Conservation (phyloP, 2,888 invertebrate species). For the Drosophila helvetica region DNA sequence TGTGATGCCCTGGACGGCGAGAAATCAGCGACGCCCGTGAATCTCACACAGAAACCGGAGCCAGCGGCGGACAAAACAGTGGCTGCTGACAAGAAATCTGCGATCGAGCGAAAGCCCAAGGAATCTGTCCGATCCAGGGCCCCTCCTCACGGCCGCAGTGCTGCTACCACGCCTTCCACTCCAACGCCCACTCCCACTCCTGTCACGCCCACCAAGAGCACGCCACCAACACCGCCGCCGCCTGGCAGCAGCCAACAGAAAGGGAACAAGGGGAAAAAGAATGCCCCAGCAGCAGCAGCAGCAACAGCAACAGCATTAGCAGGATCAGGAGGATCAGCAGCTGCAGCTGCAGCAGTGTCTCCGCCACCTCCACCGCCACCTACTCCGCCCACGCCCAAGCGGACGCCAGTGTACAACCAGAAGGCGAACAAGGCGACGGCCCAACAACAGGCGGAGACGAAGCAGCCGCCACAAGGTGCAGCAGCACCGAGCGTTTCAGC, state of each 20-base stretch:
- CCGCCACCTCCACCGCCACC: slow-evolving; percentile 23
- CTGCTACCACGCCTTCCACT: slow-evolving; percentile 48
- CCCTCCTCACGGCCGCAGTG: slow-evolving; percentile 34
- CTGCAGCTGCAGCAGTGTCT: slow-evolving; percentile 23
- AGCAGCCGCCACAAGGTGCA: slow-evolving; percentile 72
- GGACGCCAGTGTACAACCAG: slow-evolving; percentile 85
- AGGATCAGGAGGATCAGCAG: no score
- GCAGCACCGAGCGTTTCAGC: slow-evolving; percentile 41
- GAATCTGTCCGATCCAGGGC: slow-evolving; percentile 39
- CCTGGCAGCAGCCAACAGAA: slow-evolving; percentile 9
- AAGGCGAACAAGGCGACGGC: slow-evolving; percentile 77
- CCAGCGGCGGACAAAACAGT: slow-evolving; percentile 15
- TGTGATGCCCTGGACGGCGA: slow-evolving; percentile 60
- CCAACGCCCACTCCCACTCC: slow-evolving; percentile 43
- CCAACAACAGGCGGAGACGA: slow-evolving; percentile 17
- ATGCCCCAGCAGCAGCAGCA: slow-evolving; percentile 29
- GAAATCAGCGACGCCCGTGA: slow-evolving; percentile 63
- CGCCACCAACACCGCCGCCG: slow-evolving; percentile 48
- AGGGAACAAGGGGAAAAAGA: slow-evolving; percentile 41
- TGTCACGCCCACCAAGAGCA: slow-evolving; percentile 28
- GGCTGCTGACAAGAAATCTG: slow-evolving; percentile 42
- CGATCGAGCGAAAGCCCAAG: slow-evolving; percentile 47
- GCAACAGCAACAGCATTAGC: slow-evolving; percentile 1
- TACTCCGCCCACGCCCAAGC: slow-evolving; percentile 67
- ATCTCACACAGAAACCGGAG: slow-evolving; percentile 69